Evolutionary conservation across 2,797 vertebrate genomes (phyloP).

Genomic region (Macroramphosus scolopax): DNA sequence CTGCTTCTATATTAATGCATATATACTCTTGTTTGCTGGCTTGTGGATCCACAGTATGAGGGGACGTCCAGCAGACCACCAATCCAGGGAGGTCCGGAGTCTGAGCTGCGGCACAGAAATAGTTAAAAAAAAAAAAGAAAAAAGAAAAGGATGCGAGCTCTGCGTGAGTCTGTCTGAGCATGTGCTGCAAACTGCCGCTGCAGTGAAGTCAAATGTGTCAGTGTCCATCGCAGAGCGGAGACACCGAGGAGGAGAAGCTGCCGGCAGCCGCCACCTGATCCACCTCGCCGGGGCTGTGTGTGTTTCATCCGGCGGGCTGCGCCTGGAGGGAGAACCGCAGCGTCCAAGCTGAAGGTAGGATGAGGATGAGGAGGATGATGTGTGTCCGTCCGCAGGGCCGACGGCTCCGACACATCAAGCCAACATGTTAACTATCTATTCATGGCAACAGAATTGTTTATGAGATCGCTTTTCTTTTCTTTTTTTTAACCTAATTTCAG

Average conservation of each 20-base stretch:
- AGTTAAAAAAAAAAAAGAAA: too few relatives aligned
- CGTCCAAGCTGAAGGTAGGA: constrained; percentile 50
- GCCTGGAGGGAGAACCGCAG: constrained; percentile 36
- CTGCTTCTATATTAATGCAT: too few relatives aligned
- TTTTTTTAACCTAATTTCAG: rapidly evolving
- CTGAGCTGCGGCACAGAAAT: constrained; percentile 37
- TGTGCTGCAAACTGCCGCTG: constrained; percentile 70
- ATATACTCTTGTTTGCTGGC: too few relatives aligned
- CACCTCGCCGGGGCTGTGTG: constrained; percentile 14
- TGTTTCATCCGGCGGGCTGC: constrained; percentile 22
- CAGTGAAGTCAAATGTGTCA: constrained; percentile 78
- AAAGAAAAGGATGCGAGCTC: constrained; percentile 35
- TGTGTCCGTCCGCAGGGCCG: constrained; percentile 18
- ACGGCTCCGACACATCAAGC: too few relatives aligned
- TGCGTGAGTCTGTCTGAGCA: constrained; percentile 67
- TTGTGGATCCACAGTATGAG: background rate
- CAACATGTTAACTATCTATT: constrained; percentile 11
- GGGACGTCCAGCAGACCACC: too few relatives aligned
- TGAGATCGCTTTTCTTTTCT: too few relatives aligned
- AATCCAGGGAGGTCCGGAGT: too few relatives aligned
- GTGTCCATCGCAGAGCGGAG: constrained; percentile 62
- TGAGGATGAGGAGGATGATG: constrained; percentile 26
- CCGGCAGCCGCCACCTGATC: constrained; percentile 26
- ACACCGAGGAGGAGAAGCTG: constrained; percentile 38
- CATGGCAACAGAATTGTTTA: too few relatives aligned